Evolutionary conservation across 2,113 vertebrate species (phyloP).

Genomic region (Gallinago undulata): DNA sequence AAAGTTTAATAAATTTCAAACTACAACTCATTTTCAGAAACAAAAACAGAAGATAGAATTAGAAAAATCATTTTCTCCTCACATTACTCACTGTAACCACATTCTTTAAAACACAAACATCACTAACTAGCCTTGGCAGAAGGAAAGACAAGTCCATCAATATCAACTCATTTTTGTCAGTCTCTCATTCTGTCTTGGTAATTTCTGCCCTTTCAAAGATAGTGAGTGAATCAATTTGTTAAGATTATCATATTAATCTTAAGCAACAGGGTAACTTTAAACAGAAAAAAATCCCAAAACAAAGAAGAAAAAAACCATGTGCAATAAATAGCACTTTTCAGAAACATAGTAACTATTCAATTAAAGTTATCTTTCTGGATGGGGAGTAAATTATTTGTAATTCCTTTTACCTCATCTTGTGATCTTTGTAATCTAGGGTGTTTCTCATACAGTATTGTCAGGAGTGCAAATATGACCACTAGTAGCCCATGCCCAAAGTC

Average conservation of each 20-base stretch:
- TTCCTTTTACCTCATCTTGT: constrained; percentile 86
- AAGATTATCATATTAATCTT: not conserved
- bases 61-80: not conserved
- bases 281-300: not conserved
- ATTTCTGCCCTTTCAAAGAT: not conserved
- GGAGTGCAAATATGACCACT: constrained; percentile 88
- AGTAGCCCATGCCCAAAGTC: constrained; percentile 92
- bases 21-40: not conserved
- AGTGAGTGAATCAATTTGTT: not conserved
- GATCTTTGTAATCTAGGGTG: constrained; percentile 85
- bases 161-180: not conserved
- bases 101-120: not conserved
- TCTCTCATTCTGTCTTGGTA: not conserved
- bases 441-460: constrained; percentile 89
- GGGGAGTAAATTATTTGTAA: not conserved
- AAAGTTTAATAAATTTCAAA: not conserved
- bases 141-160: not conserved
- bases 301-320: not conserved
- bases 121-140: not conserved
- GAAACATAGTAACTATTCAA: not conserved
- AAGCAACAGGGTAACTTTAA: not conserved
- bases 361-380: not conserved
- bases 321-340: not conserved
- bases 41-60: not conserved
- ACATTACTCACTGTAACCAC: not conserved